Evolutionary conservation across 2,113 vertebrate species (phyloP), one percentile per base, ranked within the genome.

Genomic region (Polypterus senegalus): DNA sequence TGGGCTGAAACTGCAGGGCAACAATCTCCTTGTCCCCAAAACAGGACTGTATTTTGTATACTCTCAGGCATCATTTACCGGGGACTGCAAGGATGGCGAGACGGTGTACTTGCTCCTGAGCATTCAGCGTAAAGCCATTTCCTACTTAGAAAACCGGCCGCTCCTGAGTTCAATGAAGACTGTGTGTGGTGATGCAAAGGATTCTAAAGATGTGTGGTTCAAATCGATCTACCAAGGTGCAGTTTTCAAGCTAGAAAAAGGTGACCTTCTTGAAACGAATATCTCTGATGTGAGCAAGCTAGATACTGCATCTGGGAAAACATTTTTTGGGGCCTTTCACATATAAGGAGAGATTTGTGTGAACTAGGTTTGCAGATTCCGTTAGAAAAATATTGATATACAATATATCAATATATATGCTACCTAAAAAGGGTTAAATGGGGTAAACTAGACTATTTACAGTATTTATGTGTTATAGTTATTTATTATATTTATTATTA

Each of bases 41-140:
- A 4, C 7, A 0, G 83, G 85, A 27, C 73, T 82, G 11, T 87
- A 86, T 71, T 87, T 85, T 3, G 73, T 87, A 49, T 87, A 87
- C 70, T 86, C 76, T 51, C 85, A 87, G 61, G 81, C 69, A 0
- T 82, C 83, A 1, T 87, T 83, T 65, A 43, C 51, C 2, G 62
- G 83, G 8, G 66, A 8, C 6, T 87, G 85, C 67, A 51, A 9
- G 2, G 43, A 5, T 6, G 4, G 8, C 0, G 9, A 62, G 4
- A n/a, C 69, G 49, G 59, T 83, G 11, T 69, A 82, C 47, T 47
- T 86, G 48, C 81, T 71, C 59, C 79, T 86, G 64, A 52, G 2
- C 0, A 76, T 87, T 11, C 3, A 47, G n/a, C 76, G 76, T 58
- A 72, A 63, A 65, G 77, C 85, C 9, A 47, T 4, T 0, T 65